These are phyloP conservation scores for Hyperopisus bebe DNA, from an alignment of 2,113 vertebrate genomes.

Conservation along the genomic window DNA sequence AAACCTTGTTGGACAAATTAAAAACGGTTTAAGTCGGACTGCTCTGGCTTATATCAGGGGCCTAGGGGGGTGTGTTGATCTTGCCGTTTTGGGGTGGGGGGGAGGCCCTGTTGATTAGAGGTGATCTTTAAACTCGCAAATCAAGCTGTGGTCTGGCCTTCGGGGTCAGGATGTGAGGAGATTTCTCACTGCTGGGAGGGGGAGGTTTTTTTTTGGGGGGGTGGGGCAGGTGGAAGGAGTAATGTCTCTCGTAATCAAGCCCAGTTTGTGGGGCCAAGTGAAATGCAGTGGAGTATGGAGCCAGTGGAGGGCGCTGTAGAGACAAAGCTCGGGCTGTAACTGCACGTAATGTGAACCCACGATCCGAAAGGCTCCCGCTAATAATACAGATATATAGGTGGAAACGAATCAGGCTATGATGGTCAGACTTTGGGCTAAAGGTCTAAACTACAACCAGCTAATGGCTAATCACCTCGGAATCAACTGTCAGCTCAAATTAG, in stretches of 20 bases:
- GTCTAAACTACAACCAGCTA: slow-evolving; percentile 51
- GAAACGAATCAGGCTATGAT: slow-evolving; percentile 49
- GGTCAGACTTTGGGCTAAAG: slow-evolving; percentile 47
- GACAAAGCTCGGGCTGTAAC: not conserved
- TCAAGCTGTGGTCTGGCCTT: slow-evolving; percentile 49
- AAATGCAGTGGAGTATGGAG: not conserved
- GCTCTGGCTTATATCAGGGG: slow-evolving; percentile 67
- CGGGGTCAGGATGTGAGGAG: slow-evolving; percentile 33
- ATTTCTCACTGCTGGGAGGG: slow-evolving; percentile 7
- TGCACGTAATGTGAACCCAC: not conserved
- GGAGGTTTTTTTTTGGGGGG: slow-evolving; percentile 8
- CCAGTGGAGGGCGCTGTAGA: not conserved
- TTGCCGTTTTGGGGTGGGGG: slow-evolving; percentile 45
- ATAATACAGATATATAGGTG: slow-evolving; percentile 51
- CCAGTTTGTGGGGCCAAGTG: not conserved
- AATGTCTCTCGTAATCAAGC: slow-evolving; percentile 2
- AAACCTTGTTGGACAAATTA: slow-evolving; percentile 76
- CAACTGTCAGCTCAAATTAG: slow-evolving; percentile 56
- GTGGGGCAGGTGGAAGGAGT: slow-evolving; percentile 18
- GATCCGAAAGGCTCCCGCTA: slow-evolving; percentile 44
- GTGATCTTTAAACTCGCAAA: slow-evolving; percentile 61
- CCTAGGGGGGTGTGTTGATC: slow-evolving; percentile 64
- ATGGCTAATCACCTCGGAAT: slow-evolving; percentile 55
- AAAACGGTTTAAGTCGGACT: slow-evolving; percentile 64
- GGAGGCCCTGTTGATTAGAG: slow-evolving; percentile 58